Evolutionary conservation across 2,888 invertebrate genomes (phyloP).

Genomic region (Drosophila nr. perissopoda): DNA sequence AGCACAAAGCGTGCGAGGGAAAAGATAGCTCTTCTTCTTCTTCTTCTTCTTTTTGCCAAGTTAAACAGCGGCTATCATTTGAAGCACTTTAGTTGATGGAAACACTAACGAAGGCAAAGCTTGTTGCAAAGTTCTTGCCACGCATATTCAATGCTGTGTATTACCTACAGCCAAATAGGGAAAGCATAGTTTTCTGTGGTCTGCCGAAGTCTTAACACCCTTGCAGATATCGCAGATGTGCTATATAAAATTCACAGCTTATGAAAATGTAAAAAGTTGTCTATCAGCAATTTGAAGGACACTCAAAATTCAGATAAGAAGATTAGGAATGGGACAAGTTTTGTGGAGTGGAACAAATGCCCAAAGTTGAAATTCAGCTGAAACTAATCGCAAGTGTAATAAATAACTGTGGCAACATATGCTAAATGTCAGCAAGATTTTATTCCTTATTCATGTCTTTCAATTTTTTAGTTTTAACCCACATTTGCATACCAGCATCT

Average conservation of each 20-base stretch:
- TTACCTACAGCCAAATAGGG: conserved; percentile 28
- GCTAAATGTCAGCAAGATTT: conserved; percentile 32
- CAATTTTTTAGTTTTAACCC: conserved; percentile 20
- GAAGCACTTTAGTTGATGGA: conserved; percentile 29
- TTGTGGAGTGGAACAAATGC: conserved; percentile 45
- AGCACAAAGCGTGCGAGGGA: neutral
- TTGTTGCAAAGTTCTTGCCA: conserved; percentile 35
- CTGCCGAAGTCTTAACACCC: neutral
- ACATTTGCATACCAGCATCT: neutral
- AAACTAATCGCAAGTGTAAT: conserved; percentile 38
- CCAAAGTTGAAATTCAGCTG: conserved; percentile 36
- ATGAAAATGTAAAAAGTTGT: conserved; percentile 9
- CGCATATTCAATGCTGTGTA: conserved; percentile 21
- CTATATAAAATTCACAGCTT: neutral
- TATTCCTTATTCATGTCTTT: conserved; percentile 1
- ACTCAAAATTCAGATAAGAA: conserved; percentile 7
- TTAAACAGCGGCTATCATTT: conserved; percentile 36
- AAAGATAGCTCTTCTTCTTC: conserved; percentile 8
- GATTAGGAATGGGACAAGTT: conserved; percentile 25
- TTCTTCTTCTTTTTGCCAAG: conserved; percentile 13
- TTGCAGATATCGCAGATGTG: neutral
- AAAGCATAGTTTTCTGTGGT: neutral
- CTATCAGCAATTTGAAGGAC: conserved; percentile 19
- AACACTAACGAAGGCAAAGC: neutral
- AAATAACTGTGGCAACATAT: conserved; percentile 47